These are phyloP conservation scores for Dendropsophus ebraccatus DNA, from an alignment of 2,113 vertebrate genomes.

Conservation along the genomic window DNA sequence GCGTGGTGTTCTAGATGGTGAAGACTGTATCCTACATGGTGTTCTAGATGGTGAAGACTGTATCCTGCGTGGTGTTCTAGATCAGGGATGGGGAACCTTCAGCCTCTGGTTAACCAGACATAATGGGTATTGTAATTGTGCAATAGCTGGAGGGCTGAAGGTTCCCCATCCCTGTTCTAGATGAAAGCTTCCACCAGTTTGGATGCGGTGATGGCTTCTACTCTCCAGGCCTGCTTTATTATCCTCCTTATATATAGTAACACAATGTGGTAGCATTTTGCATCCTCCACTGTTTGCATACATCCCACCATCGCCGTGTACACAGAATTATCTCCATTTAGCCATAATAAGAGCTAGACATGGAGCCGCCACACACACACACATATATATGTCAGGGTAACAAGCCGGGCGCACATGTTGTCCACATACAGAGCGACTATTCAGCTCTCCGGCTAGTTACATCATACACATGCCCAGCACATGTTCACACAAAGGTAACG, in stretches of 20 bases:
- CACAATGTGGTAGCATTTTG: background rate
- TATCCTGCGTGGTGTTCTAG: too few species aligned
- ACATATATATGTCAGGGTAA: constrained; percentile 25
- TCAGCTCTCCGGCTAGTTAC: constrained; percentile 1
- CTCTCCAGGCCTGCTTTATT: background rate
- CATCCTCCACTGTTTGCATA: background rate
- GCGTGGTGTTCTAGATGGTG: too few species aligned
- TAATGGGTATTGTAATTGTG: too few species aligned
- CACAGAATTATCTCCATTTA: background rate
- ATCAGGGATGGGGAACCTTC: too few species aligned
- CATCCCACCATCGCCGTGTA: background rate
- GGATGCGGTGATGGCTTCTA: too few species aligned
- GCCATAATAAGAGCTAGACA: constrained; percentile 8
- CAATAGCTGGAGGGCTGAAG: too few species aligned
- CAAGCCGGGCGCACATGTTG: background rate
- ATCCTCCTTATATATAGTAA: background rate
- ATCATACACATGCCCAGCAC: constrained; percentile 47
- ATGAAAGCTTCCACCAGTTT: too few species aligned
- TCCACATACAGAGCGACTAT: constrained; percentile 33
- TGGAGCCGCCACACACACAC: constrained; percentile 21
- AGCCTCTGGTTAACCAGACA: too few species aligned
- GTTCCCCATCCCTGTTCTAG: too few species aligned
- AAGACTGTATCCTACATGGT: too few species aligned
- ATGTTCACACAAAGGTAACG: constrained; percentile 47
- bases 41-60: too few species aligned